Evolutionary conservation across 2,888 invertebrate genomes (phyloP).

Genomic region (Latrodectus hesperus): DNA sequence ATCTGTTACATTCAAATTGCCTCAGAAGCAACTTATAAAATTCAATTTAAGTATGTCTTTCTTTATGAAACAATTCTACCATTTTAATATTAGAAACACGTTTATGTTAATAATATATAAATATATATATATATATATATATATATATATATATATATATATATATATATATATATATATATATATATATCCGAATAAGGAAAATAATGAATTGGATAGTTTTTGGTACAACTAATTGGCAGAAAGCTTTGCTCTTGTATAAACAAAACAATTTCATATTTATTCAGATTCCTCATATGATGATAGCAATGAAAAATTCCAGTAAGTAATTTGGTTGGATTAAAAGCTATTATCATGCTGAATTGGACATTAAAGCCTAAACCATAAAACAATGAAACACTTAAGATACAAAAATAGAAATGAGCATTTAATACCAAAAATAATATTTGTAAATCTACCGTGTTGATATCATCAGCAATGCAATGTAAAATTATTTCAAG

Average conservation of each 20-base stretch:
- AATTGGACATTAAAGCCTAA: neutral
- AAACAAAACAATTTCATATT: neutral
- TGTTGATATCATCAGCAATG: slow-evolving; percentile 16
- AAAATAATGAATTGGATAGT: slow-evolving; percentile 9
- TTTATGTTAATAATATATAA: too few species aligned
- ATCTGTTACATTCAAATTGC: neutral
- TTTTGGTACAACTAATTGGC: neutral
- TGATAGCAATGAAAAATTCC: neutral
- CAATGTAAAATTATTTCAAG: slow-evolving; percentile 10
- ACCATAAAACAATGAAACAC: neutral
- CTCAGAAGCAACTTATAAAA: neutral
- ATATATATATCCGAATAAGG: neutral
- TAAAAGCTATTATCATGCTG: slow-evolving; percentile 3
- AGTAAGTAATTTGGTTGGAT: slow-evolving; percentile 8
- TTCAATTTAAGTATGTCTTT: neutral
- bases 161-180: too few species aligned
- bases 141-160: too few species aligned
- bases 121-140: too few species aligned
- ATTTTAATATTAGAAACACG: too few species aligned
- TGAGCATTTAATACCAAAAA: slow-evolving; percentile 7
- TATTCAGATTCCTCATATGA: slow-evolving; percentile 1
- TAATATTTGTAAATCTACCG: neutral
- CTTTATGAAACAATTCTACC: too few species aligned
- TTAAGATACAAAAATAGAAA: slow-evolving; percentile 12
- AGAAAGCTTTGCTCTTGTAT: neutral